A percentile compares a stretch with the other conserved stretches of the same genome.
phyloP scores from a whole-genome alignment of 1,140 invertebrate genomes.

The Saccostrea cuccullata region DNA sequence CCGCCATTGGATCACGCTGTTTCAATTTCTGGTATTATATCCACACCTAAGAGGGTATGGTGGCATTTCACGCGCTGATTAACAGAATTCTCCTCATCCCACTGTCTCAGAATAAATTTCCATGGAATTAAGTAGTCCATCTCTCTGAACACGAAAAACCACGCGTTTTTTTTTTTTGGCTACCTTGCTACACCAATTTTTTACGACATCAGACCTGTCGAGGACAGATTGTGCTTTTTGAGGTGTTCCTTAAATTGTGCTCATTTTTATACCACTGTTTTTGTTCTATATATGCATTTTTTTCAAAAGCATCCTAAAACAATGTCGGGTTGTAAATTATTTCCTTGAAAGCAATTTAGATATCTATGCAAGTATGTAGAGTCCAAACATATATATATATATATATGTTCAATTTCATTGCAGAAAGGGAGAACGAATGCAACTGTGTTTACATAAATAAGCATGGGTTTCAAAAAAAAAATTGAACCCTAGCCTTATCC shows the following conservation, averaged over 20 bases:
- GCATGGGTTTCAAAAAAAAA: too few relatives aligned
- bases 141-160: not conserved
- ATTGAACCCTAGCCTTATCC: too few relatives aligned
- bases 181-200: not conserved
- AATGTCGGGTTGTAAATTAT: too few relatives aligned
- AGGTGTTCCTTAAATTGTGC: not conserved
- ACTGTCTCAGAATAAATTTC: conserved; percentile 25
- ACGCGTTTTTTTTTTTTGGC: not conserved
- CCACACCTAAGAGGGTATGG: not conserved
- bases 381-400: too few relatives aligned
- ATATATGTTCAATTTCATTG: too few relatives aligned
- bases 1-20: not conserved
- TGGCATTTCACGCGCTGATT: conserved; percentile 4
- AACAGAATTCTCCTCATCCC: not conserved
- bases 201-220: not conserved
- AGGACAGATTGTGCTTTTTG: not conserved
- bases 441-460: too few relatives aligned
- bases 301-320: too few relatives aligned
- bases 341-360: too few relatives aligned
- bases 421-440: too few relatives aligned
- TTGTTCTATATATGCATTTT: too few relatives aligned
- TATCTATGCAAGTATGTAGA: too few relatives aligned
- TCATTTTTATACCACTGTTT: not conserved
- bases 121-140: not conserved
- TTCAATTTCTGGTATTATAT: not conserved